These are phyloP conservation scores for Emys orbicularis DNA, from an alignment of 2,797 vertebrate species.

Conservation along the genomic window DNA sequence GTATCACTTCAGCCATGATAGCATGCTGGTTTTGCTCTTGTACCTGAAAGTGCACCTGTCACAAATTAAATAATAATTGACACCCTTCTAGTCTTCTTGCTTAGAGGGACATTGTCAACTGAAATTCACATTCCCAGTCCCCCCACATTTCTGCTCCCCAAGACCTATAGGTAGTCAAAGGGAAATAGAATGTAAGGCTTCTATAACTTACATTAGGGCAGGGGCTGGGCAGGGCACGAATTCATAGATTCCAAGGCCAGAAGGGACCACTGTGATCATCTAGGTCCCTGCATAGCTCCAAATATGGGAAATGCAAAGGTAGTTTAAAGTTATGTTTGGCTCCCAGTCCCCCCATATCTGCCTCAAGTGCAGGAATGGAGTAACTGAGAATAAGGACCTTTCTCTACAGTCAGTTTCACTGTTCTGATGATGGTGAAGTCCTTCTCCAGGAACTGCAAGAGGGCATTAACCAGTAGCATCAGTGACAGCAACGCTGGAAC, in stretches of 20 bases:
- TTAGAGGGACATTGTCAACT: neutral
- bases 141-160: neutral
- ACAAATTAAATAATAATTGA: neutral
- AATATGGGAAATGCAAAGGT: neutral
- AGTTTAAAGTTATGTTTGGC: neutral
- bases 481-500: neutral
- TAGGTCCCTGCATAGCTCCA: neutral
- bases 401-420: neutral
- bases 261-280: neutral
- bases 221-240: neutral
- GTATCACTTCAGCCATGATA: accelerated
- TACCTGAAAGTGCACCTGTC: neutral
- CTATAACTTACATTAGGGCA: neutral
- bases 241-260: neutral
- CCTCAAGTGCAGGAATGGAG: neutral
- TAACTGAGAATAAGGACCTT: accelerated
- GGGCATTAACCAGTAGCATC: neutral
- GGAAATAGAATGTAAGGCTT: neutral
- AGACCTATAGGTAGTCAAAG: neutral
- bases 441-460: neutral
- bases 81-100: neutral
- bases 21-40: neutral
- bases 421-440: neutral
- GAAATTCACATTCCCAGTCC: neutral
- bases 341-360: neutral